Evolutionary conservation across 2,797 vertebrate species (phyloP).

Genomic region (Morus bassanus): DNA sequence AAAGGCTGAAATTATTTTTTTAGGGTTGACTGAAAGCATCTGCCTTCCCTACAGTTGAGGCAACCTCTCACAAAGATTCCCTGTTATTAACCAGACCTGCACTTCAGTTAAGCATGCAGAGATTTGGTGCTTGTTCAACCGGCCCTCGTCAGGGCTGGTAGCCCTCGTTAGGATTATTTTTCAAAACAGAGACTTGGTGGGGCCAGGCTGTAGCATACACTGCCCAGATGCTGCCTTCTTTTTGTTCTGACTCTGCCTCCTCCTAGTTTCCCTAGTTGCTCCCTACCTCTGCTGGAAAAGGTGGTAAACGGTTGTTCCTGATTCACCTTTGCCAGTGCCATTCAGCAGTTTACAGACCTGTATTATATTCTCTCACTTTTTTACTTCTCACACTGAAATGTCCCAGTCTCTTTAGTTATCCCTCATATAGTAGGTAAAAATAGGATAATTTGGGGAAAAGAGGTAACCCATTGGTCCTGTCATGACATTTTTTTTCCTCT

Average conservation of each 20-base stretch:
- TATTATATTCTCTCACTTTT: neutral
- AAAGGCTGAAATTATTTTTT: neutral
- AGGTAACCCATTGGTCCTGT: neutral
- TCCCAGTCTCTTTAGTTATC: neutral
- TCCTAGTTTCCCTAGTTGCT: neutral
- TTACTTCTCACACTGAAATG: neutral
- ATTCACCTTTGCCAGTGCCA: neutral
- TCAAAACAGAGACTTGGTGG: neutral
- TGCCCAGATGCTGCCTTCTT: neutral
- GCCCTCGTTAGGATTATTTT: neutral
- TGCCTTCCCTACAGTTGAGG: neutral
- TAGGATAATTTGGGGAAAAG: neutral
- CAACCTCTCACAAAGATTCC: neutral
- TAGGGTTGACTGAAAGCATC: slow-evolving; percentile 26
- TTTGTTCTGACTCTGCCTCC: neutral
- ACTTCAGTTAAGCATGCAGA: neutral
- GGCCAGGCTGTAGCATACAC: neutral
- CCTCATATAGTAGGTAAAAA: neutral
- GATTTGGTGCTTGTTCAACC: slow-evolving; percentile 5
- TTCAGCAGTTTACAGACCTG: neutral
- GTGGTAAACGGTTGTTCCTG: neutral
- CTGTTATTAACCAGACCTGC: neutral
- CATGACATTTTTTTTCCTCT: neutral
- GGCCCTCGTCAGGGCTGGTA: neutral
- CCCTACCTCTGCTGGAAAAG: neutral